Base-by-base conservation (phyloP, 2,113 vertebrate species). In the Calyptommatus sinebrachiatus region DNA sequence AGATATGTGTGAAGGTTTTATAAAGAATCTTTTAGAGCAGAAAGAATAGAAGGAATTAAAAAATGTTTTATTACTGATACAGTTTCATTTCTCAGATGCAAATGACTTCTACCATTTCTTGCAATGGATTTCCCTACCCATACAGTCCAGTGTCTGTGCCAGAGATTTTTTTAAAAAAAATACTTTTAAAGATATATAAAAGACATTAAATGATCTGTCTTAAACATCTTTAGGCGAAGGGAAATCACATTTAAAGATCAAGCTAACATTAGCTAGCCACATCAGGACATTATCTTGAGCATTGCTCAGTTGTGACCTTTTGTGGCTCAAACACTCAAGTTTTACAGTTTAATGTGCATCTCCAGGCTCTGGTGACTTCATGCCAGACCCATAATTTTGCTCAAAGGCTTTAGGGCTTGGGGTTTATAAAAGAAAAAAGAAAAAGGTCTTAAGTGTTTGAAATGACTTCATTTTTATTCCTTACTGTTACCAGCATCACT, bases 1-100 rank as follows among this genome's bases (percentile, higher is more conserved):
- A 41, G 35, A 41, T 67, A 24, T 18, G 14, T 69, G 46, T 85
- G 21, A 4, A 8, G 1, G 7, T 28, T 18, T 53, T 24, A 78
- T 73, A 86, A 79, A 35, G 48, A 82, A 83, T 88, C 86, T 86
- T 89, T 90, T 84, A 85, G 84, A 89, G 86, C 57, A 62, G 81
- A 89, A 85, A 48, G 71, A 70, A 46, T 14, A 16, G 35, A 63
- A 74, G 35, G 48, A 69, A 45, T 75, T 83, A 90, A 84, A 88
- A 83, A 78, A 78, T 74, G 35, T 79, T 85, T 48, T 68, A 68
- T 45, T 61, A 71, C 31, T 68, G 84, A 89, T 89, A 83, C 80
- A 41, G 66, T 48, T 89, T 89, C 83, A 90, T 78, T 87, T 83
- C 69, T 90, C 78, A 83, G 46, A 84, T 82, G 88, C 83, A 0